A percentile compares a stretch with the other conserved stretches of the same genome.
Evolutionary conservation across 2,113 vertebrate genomes (phyloP).

Genomic region (Girardinichthys multiradiatus): DNA sequence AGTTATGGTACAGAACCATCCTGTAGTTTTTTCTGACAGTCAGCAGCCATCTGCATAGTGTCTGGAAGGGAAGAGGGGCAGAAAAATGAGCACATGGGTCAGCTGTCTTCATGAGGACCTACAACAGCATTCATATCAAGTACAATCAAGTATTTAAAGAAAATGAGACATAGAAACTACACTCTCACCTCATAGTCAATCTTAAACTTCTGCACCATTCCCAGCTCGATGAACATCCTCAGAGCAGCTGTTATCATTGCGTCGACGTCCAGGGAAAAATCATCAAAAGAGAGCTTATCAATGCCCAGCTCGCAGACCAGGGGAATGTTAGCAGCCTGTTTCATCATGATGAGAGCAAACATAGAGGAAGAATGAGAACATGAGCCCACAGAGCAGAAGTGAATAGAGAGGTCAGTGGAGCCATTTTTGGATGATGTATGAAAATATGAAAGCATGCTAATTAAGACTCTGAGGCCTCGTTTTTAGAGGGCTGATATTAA

Average conservation of each 20-base stretch:
- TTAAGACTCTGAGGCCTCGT: constrained; percentile 58
- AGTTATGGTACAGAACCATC: constrained; percentile 99
- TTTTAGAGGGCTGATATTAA: constrained; percentile 65
- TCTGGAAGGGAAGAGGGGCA: constrained; percentile 80
- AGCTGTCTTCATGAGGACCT: constrained; percentile 12
- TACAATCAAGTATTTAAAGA: constrained; percentile 19
- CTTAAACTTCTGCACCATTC: constrained; percentile 99
- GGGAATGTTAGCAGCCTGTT: constrained; percentile 94
- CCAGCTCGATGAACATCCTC: constrained; percentile 98
- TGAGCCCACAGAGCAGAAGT: constrained; percentile 38
- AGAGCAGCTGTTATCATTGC: constrained; percentile 97
- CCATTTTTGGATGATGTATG: constrained; percentile 48
- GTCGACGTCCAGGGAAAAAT: constrained; percentile 96
- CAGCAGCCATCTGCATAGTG: constrained; percentile 96
- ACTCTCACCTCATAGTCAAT: constrained; percentile 97
- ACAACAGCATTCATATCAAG: background rate
- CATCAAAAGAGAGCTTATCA: constrained; percentile 94
- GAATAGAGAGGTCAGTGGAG: constrained; percentile 50
- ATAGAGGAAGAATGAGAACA: constrained; percentile 23
- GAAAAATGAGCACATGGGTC: constrained; percentile 32
- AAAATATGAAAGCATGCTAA: constrained; percentile 64
- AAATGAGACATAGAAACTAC: background rate
- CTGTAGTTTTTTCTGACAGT: constrained; percentile 98
- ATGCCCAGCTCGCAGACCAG: constrained; percentile 96
- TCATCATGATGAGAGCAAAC: constrained; percentile 10